Base-by-base conservation (phyloP, 2,888 invertebrate genomes). In the Coelinius sp. region DNA sequence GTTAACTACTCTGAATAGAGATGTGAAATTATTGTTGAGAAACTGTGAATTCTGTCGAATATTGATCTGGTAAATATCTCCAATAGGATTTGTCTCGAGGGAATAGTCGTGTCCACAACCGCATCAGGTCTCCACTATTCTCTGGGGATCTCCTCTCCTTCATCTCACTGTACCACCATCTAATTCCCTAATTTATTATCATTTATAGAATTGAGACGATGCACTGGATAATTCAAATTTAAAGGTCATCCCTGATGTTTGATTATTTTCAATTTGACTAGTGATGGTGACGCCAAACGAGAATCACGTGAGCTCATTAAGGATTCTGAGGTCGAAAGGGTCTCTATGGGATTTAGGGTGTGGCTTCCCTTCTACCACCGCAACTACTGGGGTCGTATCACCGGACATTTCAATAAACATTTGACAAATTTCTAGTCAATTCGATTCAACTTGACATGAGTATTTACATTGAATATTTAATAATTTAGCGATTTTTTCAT, bases 371-470 rank as follows among this genome's bases (percentile, higher is more conserved):
- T 78, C 76, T 75, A 77, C 68, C 68, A 67, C 76, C 76, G 76
- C 77, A 81, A 81, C 78, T 77, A 78, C 77, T 73, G 75, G 78
- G 78, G 77, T 71, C 76, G 78, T 72, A 82, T 81, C 83, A 83
- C 84, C 84, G 83, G 83, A 87, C 86, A 84, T 86, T 87, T 86
- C 86, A 86, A 87, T 87, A 85, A 86, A 84, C 81, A 83, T 82
- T 73, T 75, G 77, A 82, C 79, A 79, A 77, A 76, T 77, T 73
- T 70, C 68, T 73, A 73, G 74, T 73, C 77, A 73, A 73, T 73
- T 73, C 56, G 65, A 14, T 72, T 70, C 67, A 74, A 73, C 73
- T 65, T 59, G 53, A 66, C 52, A 31, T 44, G 49, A 41, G n/a
- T n/a, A n/a, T n/a, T 70, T 70, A 10, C 65, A 24, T 12, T 68